Evolutionary conservation across 2,888 invertebrate genomes (phyloP).

Genomic region (Patella caerulea): DNA sequence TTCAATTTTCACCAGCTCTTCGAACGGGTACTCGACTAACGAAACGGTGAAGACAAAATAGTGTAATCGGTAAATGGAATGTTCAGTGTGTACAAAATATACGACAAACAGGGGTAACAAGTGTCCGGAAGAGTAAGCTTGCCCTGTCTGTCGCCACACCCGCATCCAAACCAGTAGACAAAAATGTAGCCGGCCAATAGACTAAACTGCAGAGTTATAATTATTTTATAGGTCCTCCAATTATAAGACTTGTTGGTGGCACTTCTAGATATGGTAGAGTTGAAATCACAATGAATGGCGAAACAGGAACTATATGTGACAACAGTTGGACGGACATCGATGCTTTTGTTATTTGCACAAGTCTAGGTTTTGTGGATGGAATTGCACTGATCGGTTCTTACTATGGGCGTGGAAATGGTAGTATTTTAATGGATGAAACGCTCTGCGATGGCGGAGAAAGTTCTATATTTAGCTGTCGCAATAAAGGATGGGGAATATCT

Average conservation of each 20-base stretch:
- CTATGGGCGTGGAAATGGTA: conserved; percentile 48
- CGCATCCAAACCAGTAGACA: too few species aligned
- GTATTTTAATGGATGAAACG: conserved; percentile 51
- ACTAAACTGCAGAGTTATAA: too few species aligned
- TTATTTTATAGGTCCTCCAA: neutral
- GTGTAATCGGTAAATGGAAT: too few species aligned
- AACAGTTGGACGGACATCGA: conserved; percentile 52
- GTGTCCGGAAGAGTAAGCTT: too few species aligned
- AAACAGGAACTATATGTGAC: conserved; percentile 58
- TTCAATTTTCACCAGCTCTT: too few species aligned
- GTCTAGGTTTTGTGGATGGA: conserved; percentile 52
- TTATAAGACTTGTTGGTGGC: conserved; percentile 43
- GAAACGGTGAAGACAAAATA: too few species aligned
- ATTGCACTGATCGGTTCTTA: conserved; percentile 40
- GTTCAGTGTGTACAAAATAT: too few species aligned
- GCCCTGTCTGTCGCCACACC: too few species aligned
- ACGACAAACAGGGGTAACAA: too few species aligned
- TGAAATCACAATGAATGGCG: conserved; percentile 50
- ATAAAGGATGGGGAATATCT: conserved; percentile 47
- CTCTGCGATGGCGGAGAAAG: conserved; percentile 51
- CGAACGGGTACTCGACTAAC: too few species aligned
- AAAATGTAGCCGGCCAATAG: too few species aligned
- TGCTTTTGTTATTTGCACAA: conserved; percentile 54
- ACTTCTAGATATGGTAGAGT: conserved; percentile 53
- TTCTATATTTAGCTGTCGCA: conserved; percentile 50